Percentiles rank a stretch among this genome's conserved stretches.
Evolutionary conservation across 1,140 invertebrate species (phyloP).

Genomic region (Conus ventricosus): DNA sequence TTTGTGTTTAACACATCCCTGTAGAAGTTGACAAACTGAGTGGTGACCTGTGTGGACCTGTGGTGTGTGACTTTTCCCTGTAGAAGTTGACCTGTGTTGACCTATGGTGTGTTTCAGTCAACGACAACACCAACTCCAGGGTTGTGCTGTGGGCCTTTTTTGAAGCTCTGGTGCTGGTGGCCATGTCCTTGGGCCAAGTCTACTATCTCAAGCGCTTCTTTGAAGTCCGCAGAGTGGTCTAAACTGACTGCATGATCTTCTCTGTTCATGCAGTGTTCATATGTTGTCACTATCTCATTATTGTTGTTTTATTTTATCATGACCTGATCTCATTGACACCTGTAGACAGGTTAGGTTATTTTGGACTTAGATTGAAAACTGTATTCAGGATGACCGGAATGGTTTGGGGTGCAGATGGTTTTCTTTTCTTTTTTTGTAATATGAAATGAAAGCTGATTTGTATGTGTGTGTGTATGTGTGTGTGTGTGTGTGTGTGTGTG

Average conservation of each 20-base stretch:
- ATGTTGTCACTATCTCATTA: neutral
- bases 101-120: slow-evolving; percentile 79
- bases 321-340: neutral
- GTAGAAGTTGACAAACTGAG: no score
- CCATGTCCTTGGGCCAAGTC: slow-evolving; percentile 96
- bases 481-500: no score
- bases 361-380: no score
- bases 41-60: no score
- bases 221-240: slow-evolving; percentile 97
- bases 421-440: no score
- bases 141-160: slow-evolving; percentile 99
- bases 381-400: no score
- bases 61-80: no score
- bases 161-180: slow-evolving; percentile 94
- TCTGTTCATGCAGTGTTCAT: neutral
- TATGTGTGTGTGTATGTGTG: no score
- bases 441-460: no score
- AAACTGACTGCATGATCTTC: slow-evolving; percentile 20
- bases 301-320: neutral
- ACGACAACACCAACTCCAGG: slow-evolving; percentile 98
- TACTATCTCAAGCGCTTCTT: slow-evolving; percentile 99
- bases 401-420: no score
- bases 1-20: no score
- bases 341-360: neutral
- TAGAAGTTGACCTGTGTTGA: neutral